phyloP scores from a whole-genome alignment of 2,797 vertebrate genomes.

The Sebastes aleutianus region DNA sequence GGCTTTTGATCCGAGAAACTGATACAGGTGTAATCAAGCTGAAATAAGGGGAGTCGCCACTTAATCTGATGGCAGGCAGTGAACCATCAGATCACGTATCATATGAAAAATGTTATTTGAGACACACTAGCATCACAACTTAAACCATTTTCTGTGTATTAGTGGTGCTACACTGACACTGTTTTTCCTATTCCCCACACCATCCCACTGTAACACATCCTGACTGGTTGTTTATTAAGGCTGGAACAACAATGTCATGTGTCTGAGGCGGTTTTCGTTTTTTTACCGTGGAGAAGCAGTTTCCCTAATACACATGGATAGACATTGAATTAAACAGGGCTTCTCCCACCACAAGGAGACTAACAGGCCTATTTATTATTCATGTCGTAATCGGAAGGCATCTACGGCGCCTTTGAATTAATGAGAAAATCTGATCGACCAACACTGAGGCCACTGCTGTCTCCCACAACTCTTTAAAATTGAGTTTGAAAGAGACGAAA shows the following conservation, averaged over 20 bases:
- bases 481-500: constrained; percentile 72
- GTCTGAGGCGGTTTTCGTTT: constrained; percentile 43
- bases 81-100: constrained; percentile 23
- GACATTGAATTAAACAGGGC: constrained; percentile 71
- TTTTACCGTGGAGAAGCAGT: constrained; percentile 27
- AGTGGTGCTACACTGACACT: neutral
- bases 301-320: constrained; percentile 68
- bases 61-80: constrained; percentile 27
- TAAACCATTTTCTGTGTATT: constrained; percentile 8
- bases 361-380: constrained; percentile 79
- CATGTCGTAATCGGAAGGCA: constrained; percentile 77
- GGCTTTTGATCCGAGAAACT: constrained; percentile 26
- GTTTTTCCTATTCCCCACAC: neutral
- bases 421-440: constrained; percentile 81
- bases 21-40: constrained; percentile 25
- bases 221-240: constrained; percentile 74
- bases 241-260: constrained; percentile 61
- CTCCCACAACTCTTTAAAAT: constrained; percentile 74
- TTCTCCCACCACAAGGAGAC: constrained; percentile 50
- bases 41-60: neutral
- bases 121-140: constrained; percentile 1
- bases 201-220: constrained; percentile 49
- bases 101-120: constrained; percentile 25
- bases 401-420: constrained; percentile 74
- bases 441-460: constrained; percentile 64